phyloP scores from a whole-genome alignment of 2,113 vertebrate genomes.

The Sarotherodon lohbergeri region DNA sequence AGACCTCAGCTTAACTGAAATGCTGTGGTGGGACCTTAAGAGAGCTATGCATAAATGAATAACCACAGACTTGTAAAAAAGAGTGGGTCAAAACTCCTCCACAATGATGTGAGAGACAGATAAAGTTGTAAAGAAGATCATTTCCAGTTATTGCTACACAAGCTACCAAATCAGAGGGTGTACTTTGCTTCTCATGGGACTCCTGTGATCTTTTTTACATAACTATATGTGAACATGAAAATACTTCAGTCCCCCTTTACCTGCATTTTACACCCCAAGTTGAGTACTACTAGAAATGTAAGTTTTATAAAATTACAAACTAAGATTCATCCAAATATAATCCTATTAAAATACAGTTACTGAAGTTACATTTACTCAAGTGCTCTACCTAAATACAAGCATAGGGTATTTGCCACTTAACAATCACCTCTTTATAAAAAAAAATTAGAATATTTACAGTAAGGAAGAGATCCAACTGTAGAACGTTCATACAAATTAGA shows the following conservation, averaged over 20 bases:
- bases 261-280: neutral
- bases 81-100: neutral
- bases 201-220: neutral
- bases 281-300: neutral
- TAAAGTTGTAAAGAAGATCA: neutral
- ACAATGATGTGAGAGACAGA: neutral
- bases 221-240: neutral
- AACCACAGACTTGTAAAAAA: neutral
- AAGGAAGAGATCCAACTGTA: neutral
- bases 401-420: neutral
- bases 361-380: neutral
- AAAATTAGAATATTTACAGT: neutral
- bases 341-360: neutral
- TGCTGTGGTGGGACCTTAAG: neutral
- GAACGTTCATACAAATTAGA: neutral
- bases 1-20: neutral
- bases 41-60: neutral
- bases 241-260: neutral
- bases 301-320: neutral
- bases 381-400: neutral
- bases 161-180: neutral
- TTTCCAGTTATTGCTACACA: neutral
- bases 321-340: neutral
- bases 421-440: neutral
- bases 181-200: neutral